Base-by-base conservation (phyloP, 2,888 invertebrate species). In the Mystacides longicornis region DNA sequence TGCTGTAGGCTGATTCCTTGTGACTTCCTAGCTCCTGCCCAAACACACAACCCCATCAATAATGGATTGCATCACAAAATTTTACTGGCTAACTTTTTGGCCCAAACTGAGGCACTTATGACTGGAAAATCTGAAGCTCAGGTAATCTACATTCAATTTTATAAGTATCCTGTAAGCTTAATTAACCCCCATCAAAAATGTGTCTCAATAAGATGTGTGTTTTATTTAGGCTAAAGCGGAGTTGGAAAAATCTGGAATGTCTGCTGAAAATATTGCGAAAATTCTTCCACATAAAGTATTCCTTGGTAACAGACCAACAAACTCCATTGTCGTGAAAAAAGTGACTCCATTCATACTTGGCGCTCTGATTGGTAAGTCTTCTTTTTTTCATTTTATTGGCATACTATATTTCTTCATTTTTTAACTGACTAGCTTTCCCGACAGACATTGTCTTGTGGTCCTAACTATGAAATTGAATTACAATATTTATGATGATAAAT, bases 41-140 rank as follows among this genome's bases (percentile, higher is more conserved):
- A 89, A 66, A 89, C 93, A 0, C 94, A 95, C 65, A 98, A 98
- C 72, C 92, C 92, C 0, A 85, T 86, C 56, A 75, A 80, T 0
- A 81, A 81, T 62, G 89, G 89, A 4, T 70, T 85, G 1, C 97
- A 98, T 70, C 98, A 98, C 72, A 89, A 92, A 81, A 94, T 98
- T 65, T 79, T 99, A 57, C 73, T 97, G 58, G 90, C 98, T 1
- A 99, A 99, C 75, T 99, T 97, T 78, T 78, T 99, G 62, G 99
- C 99, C 11, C 99, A 99, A 77, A 97, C 98, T 0, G 99, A 99
- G 71, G 99, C 99, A 16, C 78, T 99, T 51, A 97, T 98, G 95
- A 87, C 86, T 65, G 82, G 82, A 3, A 82, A 82, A 68, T 73
- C 74, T 11, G 58, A 71, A 1, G 75, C 71, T 0, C 79, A 81